Conservation (phyloP, 2,113 vertebrate genomes). For the Lepisosteus osseus region DNA sequence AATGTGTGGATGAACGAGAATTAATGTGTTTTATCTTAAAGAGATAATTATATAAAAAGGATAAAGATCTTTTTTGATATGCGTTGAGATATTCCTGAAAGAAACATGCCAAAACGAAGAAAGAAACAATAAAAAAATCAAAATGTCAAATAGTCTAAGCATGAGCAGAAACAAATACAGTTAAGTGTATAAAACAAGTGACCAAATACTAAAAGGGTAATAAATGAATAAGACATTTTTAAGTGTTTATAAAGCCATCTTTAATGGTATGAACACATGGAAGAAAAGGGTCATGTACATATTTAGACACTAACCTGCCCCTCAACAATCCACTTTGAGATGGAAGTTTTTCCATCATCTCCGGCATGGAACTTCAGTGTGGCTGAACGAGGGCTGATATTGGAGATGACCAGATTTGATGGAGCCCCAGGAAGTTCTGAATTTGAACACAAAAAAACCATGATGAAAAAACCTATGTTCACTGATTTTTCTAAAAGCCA, state of each 20-base stretch:
- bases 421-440: slow-evolving; percentile 86
- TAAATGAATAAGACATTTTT: too few species aligned
- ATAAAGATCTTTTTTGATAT: too few species aligned
- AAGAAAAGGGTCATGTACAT: slow-evolving; percentile 10
- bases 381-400: slow-evolving; percentile 87
- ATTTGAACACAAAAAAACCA: slow-evolving; percentile 19
- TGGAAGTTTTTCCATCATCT: slow-evolving; percentile 81
- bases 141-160: slow-evolving; percentile 1
- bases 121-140: slow-evolving; percentile 1
- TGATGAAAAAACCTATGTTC: too few species aligned
- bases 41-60: too few species aligned
- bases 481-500: too few species aligned
- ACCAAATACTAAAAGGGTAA: too few species aligned
- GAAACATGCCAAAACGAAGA: too few species aligned
- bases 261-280: slow-evolving; percentile 1
- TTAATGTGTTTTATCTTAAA: too few species aligned
- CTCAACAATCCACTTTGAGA: slow-evolving; percentile 83
- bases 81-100: too few species aligned
- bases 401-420: slow-evolving; percentile 85
- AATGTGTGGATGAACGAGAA: too few species aligned
- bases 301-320: slow-evolving; percentile 68
- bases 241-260: neutral
- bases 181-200: too few species aligned
- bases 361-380: slow-evolving; percentile 81
- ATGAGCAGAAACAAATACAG: too few species aligned